phyloP scores from a whole-genome alignment of 2,113 vertebrate species.

The Taxidea taxus region DNA sequence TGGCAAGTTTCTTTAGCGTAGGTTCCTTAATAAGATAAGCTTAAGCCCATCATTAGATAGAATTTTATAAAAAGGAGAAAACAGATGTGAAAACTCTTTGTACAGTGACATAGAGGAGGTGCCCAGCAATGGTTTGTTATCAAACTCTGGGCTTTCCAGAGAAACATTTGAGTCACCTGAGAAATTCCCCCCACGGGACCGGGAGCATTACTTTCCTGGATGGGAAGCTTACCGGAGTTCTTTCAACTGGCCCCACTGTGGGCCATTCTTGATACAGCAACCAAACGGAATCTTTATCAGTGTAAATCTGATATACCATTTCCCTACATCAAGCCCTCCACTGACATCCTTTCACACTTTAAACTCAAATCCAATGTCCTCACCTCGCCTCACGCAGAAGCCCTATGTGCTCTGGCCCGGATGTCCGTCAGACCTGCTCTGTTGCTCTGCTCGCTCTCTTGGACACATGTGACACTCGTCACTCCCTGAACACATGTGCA shows the following conservation, averaged over 20 bases:
- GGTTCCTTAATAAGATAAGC: neutral
- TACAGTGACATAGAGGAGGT: neutral
- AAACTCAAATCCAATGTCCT: neutral
- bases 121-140: neutral
- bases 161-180: neutral
- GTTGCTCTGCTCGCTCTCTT: neutral
- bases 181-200: neutral
- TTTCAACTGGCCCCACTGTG: neutral
- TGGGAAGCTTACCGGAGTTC: neutral
- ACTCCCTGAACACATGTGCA: neutral
- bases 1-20: neutral
- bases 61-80: slow-evolving; percentile 3
- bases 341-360: neutral
- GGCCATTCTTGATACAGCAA: neutral
- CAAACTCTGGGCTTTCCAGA: neutral
- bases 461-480: too few species aligned
- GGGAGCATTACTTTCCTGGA: neutral
- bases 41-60: neutral
- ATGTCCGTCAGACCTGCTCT: neutral
- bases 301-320: neutral
- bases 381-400: neutral
- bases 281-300: neutral
- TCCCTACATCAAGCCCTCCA: neutral
- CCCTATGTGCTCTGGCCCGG: neutral
- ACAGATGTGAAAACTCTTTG: neutral